Base-by-base conservation (phyloP, 2,797 vertebrate species). In the Psittacula derbiana region DNA sequence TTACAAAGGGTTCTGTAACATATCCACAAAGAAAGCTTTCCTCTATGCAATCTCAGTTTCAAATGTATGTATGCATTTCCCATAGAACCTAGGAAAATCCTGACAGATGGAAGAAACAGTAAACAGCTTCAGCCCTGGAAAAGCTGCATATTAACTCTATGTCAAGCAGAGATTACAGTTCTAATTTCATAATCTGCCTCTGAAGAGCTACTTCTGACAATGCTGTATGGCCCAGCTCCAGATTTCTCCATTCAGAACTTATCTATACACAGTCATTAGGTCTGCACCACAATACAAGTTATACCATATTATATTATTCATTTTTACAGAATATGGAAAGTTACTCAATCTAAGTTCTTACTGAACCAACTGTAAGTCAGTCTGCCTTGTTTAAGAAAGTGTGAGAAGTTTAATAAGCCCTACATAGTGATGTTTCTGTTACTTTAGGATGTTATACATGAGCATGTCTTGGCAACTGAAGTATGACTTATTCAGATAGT, bases 111-210 rank as follows among this genome's bases (percentile, higher is more conserved):
- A 95, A 95, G 83, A 94, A 73, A 36, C 80, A 93, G 75, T 94
- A 94, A 95, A 93, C 74, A 95, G 88, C 49, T 81, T 92, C 88
- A 90, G 60, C 73, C 66, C 83, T 90, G 70, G 73, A 93, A 95
- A 94, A 74, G 66, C 93, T 93, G 55, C 70, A 95, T 86, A 90
- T 96, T 90, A 86, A 93, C 86, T 81, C 76, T 86, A 93, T 90
- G 83, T 88, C 80, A 93, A 80, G 28, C 53, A 88, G 66, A 94
- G 96, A 96, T 95, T 95, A 92, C 86, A 93, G 90, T 24, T 92
- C 80, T 94, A 46, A 94, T 95, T 95, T 96, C 64, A 94, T 93
- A 95, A 96, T 95, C 92, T 95, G 90, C 62, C 82, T 55, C 64
- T 84, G 70, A 95, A 96, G 55, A 92, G 53, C 70, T 93, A 66